phyloP scores from a whole-genome alignment of 2,113 vertebrate genomes.

The Peucedramus taeniatus region DNA sequence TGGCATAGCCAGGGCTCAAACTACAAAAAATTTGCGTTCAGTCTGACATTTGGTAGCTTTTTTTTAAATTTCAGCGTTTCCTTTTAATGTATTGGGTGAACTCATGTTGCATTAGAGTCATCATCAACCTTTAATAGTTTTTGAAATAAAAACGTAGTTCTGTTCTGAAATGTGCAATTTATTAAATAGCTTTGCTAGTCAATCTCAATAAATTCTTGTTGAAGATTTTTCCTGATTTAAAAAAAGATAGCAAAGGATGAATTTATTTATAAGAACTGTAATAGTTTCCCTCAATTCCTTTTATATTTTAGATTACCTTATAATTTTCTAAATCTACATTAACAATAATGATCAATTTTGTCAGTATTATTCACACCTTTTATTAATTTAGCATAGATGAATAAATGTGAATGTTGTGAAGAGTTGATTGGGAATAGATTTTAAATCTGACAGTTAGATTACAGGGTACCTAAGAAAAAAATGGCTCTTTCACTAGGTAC shows the following conservation, averaged over 20 bases:
- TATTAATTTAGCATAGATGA: constrained; percentile 99
- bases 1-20: neutral
- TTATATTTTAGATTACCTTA: constrained; percentile 88
- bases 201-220: constrained; percentile 71
- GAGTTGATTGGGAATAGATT: constrained; percentile 95
- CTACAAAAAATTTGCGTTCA: neutral
- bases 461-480: constrained; percentile 90
- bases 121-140: constrained; percentile 48
- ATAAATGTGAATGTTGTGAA: constrained; percentile 98
- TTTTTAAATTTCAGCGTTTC: constrained; percentile 5
- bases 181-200: constrained; percentile 67
- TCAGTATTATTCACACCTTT: constrained; percentile 91
- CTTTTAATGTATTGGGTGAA: constrained; percentile 35
- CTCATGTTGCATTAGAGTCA: neutral
- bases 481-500: constrained; percentile 89
- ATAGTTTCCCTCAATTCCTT: constrained; percentile 88
- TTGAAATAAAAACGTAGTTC: constrained; percentile 54
- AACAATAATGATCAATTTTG: constrained; percentile 92
- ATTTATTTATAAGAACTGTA: constrained; percentile 83
- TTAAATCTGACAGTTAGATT: constrained; percentile 99
- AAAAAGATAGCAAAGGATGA: constrained; percentile 67
- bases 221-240: constrained; percentile 69
- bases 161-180: constrained; percentile 64
- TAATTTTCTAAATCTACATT: constrained; percentile 97
- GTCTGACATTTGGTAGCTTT: neutral